A percentile compares a stretch with the other conserved stretches of the same genome.
phyloP scores from a whole-genome alignment of 2,888 invertebrate species.

The Yponomeuta cagnagella region DNA sequence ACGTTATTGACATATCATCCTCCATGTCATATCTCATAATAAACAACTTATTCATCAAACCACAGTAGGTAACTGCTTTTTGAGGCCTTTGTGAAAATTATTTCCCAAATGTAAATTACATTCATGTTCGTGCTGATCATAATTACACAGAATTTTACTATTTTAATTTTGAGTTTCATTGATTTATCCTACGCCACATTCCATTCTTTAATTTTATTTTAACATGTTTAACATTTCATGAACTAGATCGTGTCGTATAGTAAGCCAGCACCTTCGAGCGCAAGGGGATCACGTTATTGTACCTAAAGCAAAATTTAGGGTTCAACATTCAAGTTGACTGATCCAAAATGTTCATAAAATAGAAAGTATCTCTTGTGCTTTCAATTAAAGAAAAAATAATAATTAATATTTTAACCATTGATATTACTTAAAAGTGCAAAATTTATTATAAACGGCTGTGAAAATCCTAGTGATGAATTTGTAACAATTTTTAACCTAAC shows the following conservation, averaged over 20 bases:
- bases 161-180: conserved; percentile 58
- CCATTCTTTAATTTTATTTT: conserved; percentile 12
- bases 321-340: too few relatives aligned
- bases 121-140: conserved; percentile 37
- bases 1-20: conserved; percentile 20
- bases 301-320: not conserved
- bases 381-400: too few relatives aligned
- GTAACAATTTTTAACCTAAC: conserved; percentile 11
- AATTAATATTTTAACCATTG: too few relatives aligned
- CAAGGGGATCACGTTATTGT: not conserved
- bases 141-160: conserved; percentile 56
- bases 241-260: not conserved
- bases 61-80: conserved; percentile 39
- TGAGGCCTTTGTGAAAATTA: conserved; percentile 30
- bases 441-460: conserved; percentile 48
- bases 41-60: conserved; percentile 17
- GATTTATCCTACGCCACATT: conserved; percentile 23
- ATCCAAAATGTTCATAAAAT: too few relatives aligned
- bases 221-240: not conserved
- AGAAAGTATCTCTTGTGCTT: too few relatives aligned
- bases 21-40: conserved; percentile 26
- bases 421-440: conserved; percentile 36
- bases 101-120: conserved; percentile 19
- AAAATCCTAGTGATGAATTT: conserved; percentile 48
- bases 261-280: not conserved